Evolutionary conservation across 2,888 invertebrate genomes (phyloP).

Genomic region (Pyrochroa serraticornis): DNA sequence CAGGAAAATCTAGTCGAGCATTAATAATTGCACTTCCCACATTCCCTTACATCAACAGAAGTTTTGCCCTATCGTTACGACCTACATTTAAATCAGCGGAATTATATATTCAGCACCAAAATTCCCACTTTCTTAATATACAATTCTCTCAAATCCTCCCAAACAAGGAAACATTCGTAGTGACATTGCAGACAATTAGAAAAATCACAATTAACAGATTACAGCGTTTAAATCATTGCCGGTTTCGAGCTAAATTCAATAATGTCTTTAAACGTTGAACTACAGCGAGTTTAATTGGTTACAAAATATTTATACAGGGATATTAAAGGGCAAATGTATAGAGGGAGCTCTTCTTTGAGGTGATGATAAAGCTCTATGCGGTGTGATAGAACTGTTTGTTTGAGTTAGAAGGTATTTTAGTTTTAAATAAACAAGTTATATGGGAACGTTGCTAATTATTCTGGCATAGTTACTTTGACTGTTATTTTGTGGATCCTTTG

Average conservation of each 20-base stretch:
- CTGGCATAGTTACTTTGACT: constrained; percentile 11
- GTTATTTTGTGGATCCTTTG: constrained; percentile 18
- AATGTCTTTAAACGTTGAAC: constrained; percentile 10
- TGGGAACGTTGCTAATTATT: constrained; percentile 15
- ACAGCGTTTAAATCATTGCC: background rate
- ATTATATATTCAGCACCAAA: constrained; percentile 16
- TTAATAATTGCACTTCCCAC: constrained; percentile 22
- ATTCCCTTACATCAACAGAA: constrained; percentile 20
- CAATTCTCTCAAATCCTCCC: constrained; percentile 9
- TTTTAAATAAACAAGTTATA: background rate
- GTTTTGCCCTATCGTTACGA: constrained; percentile 8
- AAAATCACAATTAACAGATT: constrained; percentile 11
- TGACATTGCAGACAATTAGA: constrained; percentile 19
- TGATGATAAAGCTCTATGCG: constrained; percentile 4
- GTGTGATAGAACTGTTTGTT: constrained; percentile 7
- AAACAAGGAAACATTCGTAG: constrained; percentile 7
- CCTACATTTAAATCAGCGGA: constrained; percentile 13
- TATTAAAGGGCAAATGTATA: constrained; percentile 8
- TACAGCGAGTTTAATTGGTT: constrained; percentile 12
- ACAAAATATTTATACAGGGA: constrained; percentile 22
- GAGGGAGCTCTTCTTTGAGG: constrained; percentile 13
- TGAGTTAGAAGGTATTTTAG: constrained; percentile 8
- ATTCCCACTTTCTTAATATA: constrained; percentile 8
- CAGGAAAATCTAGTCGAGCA: constrained; percentile 16
- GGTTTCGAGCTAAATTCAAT: constrained; percentile 14